Evolutionary conservation across 2,888 invertebrate genomes (phyloP), one percentile per base, ranked within the genome.

Genomic region (Lycia hirtaria): DNA sequence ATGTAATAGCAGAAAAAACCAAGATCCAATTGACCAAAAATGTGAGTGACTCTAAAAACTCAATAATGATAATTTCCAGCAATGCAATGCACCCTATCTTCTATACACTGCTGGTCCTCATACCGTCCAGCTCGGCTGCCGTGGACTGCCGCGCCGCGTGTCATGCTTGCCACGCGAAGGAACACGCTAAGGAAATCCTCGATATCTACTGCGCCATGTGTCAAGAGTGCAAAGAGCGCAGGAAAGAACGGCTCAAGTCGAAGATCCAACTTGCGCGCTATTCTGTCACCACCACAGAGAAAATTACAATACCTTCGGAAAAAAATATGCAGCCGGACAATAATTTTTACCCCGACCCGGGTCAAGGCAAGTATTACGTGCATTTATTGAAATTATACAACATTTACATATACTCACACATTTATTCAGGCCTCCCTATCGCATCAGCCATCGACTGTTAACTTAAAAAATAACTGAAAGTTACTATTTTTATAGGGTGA

Each of bases 121-220:
- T 77, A 37, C 78, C 73, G 0, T 38, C 63, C 7, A 63, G 53
- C 37, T n/a, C 52, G 0, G 72, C 64, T n/a, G 60, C 67, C 47
- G 71, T 88, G 41, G 78, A 81, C 75, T 88, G 88, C 62, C 67
- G 75, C 32, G 67, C 69, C 1, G 83, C 88, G 0, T 88, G 88
- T 69, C 68, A 64, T 12, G 71, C 69, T n/a, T 88, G 88, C 64
- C 66, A 65, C 28, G 69, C 71, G 28, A 63, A 72, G 15, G 37
- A 45, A 3, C 76, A 73, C 10, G 69, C 69, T 9, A 59, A 71
- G 0, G 66, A 71, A 0, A 49, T 85, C n/a, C 50, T 85, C 41
- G 82, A 87, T 52, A 81, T 88, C 19, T 82, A 87, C 76, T 89
- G 89, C 65, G 76, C 84, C 17, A 88, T 89, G 89, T 89, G 89